Percentiles rank a stretch among this genome's conserved stretches.
phyloP scores from a whole-genome alignment of 2,113 vertebrate genomes.

The Astur gentilis region DNA sequence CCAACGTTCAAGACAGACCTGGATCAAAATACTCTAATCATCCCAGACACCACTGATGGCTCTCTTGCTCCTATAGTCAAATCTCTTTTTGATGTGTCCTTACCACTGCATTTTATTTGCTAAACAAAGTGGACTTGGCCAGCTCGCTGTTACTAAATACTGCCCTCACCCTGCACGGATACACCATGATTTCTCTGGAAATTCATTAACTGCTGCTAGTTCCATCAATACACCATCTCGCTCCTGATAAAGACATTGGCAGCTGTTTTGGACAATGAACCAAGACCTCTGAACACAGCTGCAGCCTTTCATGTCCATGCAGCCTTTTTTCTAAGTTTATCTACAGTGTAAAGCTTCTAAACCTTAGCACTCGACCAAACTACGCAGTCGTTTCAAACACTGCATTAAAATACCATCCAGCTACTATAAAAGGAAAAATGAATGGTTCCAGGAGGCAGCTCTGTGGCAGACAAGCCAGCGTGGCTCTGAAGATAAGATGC shows the following conservation, averaged over 20 bases:
- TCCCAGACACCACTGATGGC: neutral
- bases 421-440: conserved; percentile 30
- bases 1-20: neutral
- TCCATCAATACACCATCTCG: neutral
- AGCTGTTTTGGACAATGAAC: neutral
- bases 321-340: neutral
- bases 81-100: neutral
- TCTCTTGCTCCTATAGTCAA: neutral
- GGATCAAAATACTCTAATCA: neutral
- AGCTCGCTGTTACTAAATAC: neutral
- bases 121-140: neutral
- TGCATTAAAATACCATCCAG: conserved; percentile 34
- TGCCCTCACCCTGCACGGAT: neutral
- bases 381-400: neutral
- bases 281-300: neutral
- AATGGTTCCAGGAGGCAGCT: conserved; percentile 9
- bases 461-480: neutral
- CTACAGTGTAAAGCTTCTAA: neutral
- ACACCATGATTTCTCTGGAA: neutral
- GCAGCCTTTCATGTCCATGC: neutral
- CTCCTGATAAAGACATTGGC: neutral
- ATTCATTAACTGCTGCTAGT: neutral
- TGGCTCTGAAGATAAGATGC: conserved; percentile 48
- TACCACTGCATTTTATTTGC: neutral
- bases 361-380: neutral